Percentiles rank a stretch among this genome's conserved stretches.
Conservation (phyloP, 2,888 invertebrate species). For the Coelinius sp. region DNA sequence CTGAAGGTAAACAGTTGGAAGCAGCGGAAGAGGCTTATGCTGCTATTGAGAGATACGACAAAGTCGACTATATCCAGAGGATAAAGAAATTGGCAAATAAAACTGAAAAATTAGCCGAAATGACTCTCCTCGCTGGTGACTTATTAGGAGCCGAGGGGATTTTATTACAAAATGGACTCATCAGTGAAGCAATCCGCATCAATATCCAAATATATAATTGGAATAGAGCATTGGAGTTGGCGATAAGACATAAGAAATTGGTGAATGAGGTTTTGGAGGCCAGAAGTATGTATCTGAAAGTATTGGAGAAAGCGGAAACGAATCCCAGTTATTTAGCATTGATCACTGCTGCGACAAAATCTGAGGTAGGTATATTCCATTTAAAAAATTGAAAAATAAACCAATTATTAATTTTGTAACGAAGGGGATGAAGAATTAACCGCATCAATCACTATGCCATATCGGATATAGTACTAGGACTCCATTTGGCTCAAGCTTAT, state of each 20-base stretch:
- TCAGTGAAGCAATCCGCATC: constrained; percentile 80
- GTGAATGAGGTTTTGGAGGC: constrained; percentile 81
- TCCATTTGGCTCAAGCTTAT: too few species aligned
- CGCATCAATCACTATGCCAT: too few species aligned
- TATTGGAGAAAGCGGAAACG: constrained; percentile 74
- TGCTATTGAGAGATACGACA: constrained; percentile 87
- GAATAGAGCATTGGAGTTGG: constrained; percentile 84
- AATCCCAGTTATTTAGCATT: constrained; percentile 73
- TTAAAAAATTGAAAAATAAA: too few species aligned
- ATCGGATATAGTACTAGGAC: too few species aligned
- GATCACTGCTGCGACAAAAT: constrained; percentile 37
- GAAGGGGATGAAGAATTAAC: too few species aligned
- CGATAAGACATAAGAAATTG: constrained; percentile 80
- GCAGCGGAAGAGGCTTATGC: constrained; percentile 97
- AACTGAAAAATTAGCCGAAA: constrained; percentile 77
- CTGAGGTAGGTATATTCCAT: not conserved
- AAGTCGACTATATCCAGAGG: constrained; percentile 88
- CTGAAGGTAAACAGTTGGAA: constrained; percentile 86
- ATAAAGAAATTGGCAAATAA: constrained; percentile 76
- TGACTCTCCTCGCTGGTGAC: constrained; percentile 79
- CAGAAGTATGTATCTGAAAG: constrained; percentile 77
- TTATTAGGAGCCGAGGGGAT: constrained; percentile 80
- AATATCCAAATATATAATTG: constrained; percentile 82
- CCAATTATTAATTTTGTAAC: too few species aligned
- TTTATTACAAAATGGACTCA: constrained; percentile 78